phyloP scores from a whole-genome alignment of 2,888 invertebrate species.

The Noctuana brunneofusca region DNA sequence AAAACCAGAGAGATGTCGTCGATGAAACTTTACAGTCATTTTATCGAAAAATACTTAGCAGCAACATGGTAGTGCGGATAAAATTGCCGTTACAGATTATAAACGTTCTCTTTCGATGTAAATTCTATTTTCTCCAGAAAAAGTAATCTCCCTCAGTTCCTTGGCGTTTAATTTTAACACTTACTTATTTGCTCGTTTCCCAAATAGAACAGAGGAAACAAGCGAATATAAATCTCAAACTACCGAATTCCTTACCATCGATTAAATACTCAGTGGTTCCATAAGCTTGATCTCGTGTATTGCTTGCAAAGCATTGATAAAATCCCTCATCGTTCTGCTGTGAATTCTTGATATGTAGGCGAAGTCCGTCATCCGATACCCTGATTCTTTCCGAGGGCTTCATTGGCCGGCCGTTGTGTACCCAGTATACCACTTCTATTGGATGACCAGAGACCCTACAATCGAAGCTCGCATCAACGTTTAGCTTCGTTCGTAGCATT shows the following conservation, averaged over 20 bases:
- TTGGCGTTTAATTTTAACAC: not conserved
- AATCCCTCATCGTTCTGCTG: constrained; percentile 93
- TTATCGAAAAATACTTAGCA: not conserved
- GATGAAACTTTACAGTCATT: not conserved
- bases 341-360: constrained; percentile 85
- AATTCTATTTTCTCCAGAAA: not conserved
- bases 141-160: not conserved
- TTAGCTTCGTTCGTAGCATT: constrained; percentile 90
- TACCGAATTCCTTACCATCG: constrained; percentile 84
- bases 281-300: constrained; percentile 92
- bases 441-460: constrained; percentile 95
- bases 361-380: constrained; percentile 74
- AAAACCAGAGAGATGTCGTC: not conserved
- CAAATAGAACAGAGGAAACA: not conserved
- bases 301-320: constrained; percentile 95
- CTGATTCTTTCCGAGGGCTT: constrained; percentile 83
- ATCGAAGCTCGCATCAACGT: constrained; percentile 92
- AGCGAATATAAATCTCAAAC: not conserved
- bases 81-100: not conserved
- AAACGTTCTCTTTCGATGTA: not conserved
- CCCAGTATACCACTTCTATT: constrained; percentile 90
- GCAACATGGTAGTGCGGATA: too few species aligned
- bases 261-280: constrained; percentile 91
- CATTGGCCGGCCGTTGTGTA: constrained; percentile 88
- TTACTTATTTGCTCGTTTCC: not conserved